Base-by-base conservation (phyloP, 2,113 vertebrate species). In the Bubo blakistoni region DNA sequence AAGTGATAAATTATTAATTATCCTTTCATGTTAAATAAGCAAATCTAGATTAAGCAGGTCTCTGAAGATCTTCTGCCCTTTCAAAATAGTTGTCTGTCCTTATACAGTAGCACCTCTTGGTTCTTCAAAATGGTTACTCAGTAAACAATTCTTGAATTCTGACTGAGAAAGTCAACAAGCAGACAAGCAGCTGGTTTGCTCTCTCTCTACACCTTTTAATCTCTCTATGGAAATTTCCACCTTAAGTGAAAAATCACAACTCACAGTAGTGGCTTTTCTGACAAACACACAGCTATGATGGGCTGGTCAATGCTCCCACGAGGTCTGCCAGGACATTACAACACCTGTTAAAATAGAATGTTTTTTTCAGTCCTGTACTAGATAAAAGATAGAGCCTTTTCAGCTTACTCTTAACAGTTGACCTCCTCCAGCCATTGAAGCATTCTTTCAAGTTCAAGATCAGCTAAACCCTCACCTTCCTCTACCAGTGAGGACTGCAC, bases 401-500 rank as follows among this genome's bases (percentile, higher is more conserved):
- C 26, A 57, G 12, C 42, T 80, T 18, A 21, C 32, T 84, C 5
- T 6, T 46, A n/a, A 47, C 6, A 52, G 22, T 0, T 86, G 38
- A 70, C 27, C 27, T 54, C 55, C 34, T 61, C 2, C 1, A 54
- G 29, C 10, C 15, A 6, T 15, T 20, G 44, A 85, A 74, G 16
- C 13, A 44, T 18, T 55, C 52, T 47, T 46, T 38, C 12, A 42
- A 52, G 29, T 10, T 69, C 49, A 69, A 27, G 25, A 21, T 22
- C 10, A 71, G 19, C 42, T 76, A 44, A 74, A 27, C 9, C n/a
- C 18, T 55, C 22, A 16, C 9, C 30, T 78, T 84, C 22, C 29
- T 67, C 20, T 32, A 72, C 36, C 36, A 82, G 16, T 0, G 11
- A 25, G 11, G 12, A 44, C 24, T 26, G 22, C 12, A 6, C 0